These are phyloP conservation scores for Drosophila gunungcola DNA, from an alignment of 1,140 invertebrate genomes.

Conservation along the genomic window DNA sequence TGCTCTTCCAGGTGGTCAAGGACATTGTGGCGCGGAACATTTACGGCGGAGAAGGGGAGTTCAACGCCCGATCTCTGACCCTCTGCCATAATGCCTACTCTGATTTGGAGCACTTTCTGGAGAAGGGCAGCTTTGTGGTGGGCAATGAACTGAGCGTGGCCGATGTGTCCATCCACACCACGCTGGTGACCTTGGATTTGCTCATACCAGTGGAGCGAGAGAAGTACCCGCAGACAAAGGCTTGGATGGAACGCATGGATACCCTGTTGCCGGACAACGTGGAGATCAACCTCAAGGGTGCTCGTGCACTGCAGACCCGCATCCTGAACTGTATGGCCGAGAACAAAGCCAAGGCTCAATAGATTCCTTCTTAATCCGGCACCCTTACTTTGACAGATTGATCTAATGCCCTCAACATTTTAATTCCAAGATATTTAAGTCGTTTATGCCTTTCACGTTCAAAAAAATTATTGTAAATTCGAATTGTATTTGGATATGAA, in stretches of 20 bases:
- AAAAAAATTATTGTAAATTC: too few species aligned
- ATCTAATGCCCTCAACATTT: too few species aligned
- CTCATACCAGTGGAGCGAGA: conserved; percentile 68
- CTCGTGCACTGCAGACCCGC: conserved; percentile 50
- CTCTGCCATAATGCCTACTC: conserved; percentile 85
- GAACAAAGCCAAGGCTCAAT: conserved; percentile 33
- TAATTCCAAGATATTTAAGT: too few species aligned
- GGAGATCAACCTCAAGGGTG: conserved; percentile 67
- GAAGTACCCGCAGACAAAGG: conserved; percentile 43
- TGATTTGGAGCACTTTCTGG: conserved; percentile 85
- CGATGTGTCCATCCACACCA: conserved; percentile 85
- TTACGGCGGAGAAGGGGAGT: conserved; percentile 72
- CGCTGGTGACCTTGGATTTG: conserved; percentile 80
- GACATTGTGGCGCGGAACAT: conserved; percentile 77
- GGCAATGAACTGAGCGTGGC: conserved; percentile 87
- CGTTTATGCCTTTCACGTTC: too few species aligned
- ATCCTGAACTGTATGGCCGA: conserved; percentile 61
- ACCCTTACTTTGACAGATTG: too few species aligned
- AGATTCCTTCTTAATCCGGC: neutral
- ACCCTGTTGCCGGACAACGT: conserved; percentile 65
- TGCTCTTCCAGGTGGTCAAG: conserved; percentile 85
- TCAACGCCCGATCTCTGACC: conserved; percentile 51
- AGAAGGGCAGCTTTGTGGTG: conserved; percentile 83
- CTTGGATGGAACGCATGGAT: conserved; percentile 64
- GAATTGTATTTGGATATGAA: too few species aligned